phyloP scores from a whole-genome alignment of 2,797 vertebrate genomes.

The Crocodylus rhombifer region DNA sequence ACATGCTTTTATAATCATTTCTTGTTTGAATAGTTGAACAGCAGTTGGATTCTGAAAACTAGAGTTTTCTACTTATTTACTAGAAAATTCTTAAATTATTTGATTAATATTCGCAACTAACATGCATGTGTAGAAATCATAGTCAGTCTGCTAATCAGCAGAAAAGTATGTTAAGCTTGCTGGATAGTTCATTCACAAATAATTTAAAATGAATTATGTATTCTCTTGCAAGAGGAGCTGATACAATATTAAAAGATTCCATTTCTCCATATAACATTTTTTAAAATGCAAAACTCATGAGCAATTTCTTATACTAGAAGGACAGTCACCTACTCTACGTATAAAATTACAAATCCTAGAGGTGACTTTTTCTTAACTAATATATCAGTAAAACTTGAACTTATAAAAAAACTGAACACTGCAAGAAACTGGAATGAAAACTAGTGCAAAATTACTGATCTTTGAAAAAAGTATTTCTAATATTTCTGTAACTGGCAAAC shows the following conservation, averaged over 20 bases:
- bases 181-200: not conserved
- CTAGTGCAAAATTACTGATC: not conserved
- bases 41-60: not conserved
- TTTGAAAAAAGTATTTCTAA: not conserved
- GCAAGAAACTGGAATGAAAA: not conserved
- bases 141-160: not conserved
- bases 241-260: not conserved
- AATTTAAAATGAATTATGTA: not conserved
- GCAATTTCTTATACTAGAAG: not conserved
- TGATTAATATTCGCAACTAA: not conserved
- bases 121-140: not conserved
- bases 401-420: not conserved
- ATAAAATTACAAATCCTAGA: not conserved
- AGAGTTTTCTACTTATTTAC: not conserved
- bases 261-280: not conserved
- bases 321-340: not conserved
- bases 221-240: rapidly evolving
- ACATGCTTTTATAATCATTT: too few species aligned
- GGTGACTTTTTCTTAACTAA: not conserved
- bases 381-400: not conserved
- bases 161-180: not conserved
- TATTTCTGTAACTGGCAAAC: not conserved
- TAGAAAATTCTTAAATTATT: not conserved
- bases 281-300: not conserved
- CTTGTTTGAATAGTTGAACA: not conserved